Percentiles rank a stretch among this genome's conserved stretches.
These are phyloP conservation scores for Crossaster papposus DNA, from an alignment of 53 echinoderm and acorn worm genomes.

Conservation along the genomic window DNA sequence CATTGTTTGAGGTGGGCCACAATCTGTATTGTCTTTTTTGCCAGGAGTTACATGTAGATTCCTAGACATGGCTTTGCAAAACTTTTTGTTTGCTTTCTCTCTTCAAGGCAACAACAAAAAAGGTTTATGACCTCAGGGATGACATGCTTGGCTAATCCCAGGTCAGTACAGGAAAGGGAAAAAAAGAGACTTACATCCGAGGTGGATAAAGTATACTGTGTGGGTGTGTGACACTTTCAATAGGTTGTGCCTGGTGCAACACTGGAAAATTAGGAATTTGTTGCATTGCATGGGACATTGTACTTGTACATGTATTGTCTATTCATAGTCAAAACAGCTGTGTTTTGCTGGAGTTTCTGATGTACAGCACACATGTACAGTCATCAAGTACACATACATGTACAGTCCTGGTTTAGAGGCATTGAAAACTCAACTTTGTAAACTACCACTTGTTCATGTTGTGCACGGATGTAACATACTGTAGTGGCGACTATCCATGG, in stretches of 20 bases:
- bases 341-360: not conserved
- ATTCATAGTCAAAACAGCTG: too few species aligned
- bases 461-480: not conserved
- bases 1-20: too few species aligned
- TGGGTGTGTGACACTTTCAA: slow-evolving; percentile 6
- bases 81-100: not conserved
- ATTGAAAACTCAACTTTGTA: not conserved
- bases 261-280: not conserved
- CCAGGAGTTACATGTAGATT: too few species aligned
- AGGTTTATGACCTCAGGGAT: slow-evolving; percentile 6
- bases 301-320: slow-evolving; percentile 11
- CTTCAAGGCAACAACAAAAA: not conserved
- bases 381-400: not conserved
- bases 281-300: not conserved
- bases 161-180: slow-evolving; percentile 4
- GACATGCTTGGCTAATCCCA: slow-evolving; percentile 7
- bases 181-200: not conserved
- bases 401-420: not conserved
- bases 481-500: too few species aligned
- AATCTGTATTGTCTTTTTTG: too few species aligned
- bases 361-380: not conserved
- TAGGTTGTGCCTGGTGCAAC: not conserved
- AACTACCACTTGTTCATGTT: not conserved
- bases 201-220: not conserved
- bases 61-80: not conserved